phyloP scores from a whole-genome alignment of 1,140 invertebrate species.

The Pogonomyrmex barbatus region DNA sequence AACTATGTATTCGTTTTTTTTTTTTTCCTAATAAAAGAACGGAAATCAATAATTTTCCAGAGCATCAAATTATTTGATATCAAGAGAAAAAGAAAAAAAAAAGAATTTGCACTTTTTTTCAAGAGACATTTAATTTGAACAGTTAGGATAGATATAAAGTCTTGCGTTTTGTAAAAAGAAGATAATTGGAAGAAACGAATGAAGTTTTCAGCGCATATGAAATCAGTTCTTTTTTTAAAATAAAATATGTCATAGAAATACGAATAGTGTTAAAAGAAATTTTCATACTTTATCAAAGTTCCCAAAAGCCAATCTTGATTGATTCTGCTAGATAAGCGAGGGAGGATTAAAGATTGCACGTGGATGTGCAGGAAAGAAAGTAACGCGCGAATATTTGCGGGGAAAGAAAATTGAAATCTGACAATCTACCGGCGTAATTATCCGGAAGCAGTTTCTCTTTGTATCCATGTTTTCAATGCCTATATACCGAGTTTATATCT shows the following conservation, averaged over 20 bases:
- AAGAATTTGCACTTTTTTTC: not conserved
- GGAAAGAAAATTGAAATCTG: slow-evolving; percentile 33
- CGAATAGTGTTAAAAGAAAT: not conserved
- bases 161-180: not conserved
- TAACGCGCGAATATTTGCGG: slow-evolving; percentile 20
- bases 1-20: not conserved
- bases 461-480: not conserved
- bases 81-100: not conserved
- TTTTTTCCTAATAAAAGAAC: not conserved
- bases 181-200: not conserved
- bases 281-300: not conserved
- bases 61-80: not conserved
- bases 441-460: slow-evolving; percentile 49
- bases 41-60: not conserved
- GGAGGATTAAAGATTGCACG: not conserved
- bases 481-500: not conserved
- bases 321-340: not conserved
- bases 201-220: not conserved
- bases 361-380: slow-evolving; percentile 28
- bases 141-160: not conserved
- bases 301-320: not conserved
- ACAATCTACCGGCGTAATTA: slow-evolving; percentile 31
- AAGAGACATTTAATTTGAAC: not conserved
- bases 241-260: not conserved
- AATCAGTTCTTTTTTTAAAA: not conserved